These are phyloP conservation scores for Capreolus pygargus DNA, from an alignment of 2,113 vertebrate genomes.

Conservation along the genomic window DNA sequence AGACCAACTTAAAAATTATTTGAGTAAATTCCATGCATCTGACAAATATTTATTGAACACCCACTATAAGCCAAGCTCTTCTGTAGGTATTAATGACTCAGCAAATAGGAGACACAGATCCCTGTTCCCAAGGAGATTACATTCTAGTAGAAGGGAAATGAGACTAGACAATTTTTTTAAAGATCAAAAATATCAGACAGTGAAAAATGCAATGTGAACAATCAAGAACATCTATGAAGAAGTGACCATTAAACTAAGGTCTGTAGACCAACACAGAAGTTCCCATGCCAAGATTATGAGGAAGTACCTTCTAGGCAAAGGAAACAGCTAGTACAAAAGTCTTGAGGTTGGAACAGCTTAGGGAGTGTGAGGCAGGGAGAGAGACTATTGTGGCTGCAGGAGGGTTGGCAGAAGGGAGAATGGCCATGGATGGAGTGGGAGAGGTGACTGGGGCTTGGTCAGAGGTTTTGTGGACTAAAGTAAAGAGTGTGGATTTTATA, in stretches of 20 bases:
- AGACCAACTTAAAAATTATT: background rate
- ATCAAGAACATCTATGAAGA: background rate
- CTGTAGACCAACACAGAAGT: background rate
- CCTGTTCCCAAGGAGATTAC: background rate
- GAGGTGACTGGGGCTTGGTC: background rate
- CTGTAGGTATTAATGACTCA: background rate
- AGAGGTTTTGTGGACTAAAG: background rate
- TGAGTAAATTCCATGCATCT: background rate
- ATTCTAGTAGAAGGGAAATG: background rate
- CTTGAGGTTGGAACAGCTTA: background rate
- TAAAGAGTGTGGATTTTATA: background rate
- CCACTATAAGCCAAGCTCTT: background rate
- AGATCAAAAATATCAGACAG: slow-evolving; percentile 7
- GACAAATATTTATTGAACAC: background rate
- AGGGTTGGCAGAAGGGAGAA: background rate
- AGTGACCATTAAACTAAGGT: background rate
- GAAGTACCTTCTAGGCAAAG: background rate
- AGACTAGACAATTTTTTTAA: background rate
- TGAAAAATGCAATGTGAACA: background rate
- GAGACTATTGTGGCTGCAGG: too few relatives aligned
- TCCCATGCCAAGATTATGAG: background rate
- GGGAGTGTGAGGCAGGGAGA: background rate
- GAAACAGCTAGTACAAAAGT: background rate
- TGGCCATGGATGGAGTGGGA: background rate
- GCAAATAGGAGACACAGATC: background rate